Evolutionary conservation across 2,797 vertebrate genomes (phyloP).

Genomic region (Crypturellus tataupa): DNA sequence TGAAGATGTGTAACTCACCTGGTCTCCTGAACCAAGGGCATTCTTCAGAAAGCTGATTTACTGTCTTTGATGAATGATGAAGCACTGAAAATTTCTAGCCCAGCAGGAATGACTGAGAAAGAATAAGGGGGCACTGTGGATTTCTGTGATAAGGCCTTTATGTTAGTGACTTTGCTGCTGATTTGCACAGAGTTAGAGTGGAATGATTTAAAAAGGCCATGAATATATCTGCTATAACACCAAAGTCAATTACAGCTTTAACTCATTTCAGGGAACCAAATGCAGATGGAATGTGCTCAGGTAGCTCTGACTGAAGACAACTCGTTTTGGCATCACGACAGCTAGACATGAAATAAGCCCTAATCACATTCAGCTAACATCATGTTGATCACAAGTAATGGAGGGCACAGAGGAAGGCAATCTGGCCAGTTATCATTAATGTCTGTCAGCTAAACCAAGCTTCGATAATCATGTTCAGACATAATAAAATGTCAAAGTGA

Average conservation of each 20-base stretch:
- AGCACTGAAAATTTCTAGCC: background rate
- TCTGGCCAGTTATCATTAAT: background rate
- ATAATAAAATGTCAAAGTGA: background rate
- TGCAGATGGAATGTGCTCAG: background rate
- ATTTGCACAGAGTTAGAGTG: background rate
- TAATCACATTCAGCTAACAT: background rate
- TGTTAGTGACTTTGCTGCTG: background rate
- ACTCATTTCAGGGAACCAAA: background rate
- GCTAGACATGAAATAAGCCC: background rate
- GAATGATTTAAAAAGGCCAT: background rate
- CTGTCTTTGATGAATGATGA: background rate
- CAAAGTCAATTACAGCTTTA: slow-evolving; percentile 5
- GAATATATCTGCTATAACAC: background rate
- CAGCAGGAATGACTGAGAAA: background rate
- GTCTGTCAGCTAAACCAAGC: background rate
- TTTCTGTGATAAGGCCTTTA: slow-evolving; percentile 19
- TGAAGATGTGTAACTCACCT: background rate
- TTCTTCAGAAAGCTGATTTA: background rate
- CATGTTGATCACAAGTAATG: background rate
- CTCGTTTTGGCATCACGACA: background rate
- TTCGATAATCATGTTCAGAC: background rate
- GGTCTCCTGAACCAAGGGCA: background rate
- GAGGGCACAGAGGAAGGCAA: background rate
- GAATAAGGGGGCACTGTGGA: background rate
- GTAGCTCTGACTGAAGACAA: background rate